These are phyloP conservation scores for Synchiropus splendidus DNA, from an alignment of 2,113 vertebrate species.

Conservation along the genomic window DNA sequence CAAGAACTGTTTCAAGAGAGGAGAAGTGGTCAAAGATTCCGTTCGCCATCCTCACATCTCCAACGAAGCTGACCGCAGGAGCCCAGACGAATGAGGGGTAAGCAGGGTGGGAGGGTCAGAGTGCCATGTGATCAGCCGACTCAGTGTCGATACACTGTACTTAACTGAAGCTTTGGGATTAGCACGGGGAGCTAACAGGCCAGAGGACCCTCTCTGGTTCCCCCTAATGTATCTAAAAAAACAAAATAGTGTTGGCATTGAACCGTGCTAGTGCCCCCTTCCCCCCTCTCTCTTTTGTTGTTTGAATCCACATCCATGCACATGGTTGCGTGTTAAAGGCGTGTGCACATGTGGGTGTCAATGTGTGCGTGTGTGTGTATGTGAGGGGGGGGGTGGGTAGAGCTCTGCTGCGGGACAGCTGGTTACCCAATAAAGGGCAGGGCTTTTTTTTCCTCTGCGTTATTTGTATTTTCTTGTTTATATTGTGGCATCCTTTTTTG, in stretches of 20 bases:
- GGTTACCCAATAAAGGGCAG: constrained; percentile 54
- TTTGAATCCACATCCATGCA: constrained; percentile 28
- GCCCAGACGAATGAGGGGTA: constrained; percentile 3
- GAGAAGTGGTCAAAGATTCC: constrained; percentile 23
- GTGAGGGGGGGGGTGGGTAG: constrained; percentile 36
- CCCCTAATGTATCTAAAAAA: constrained; percentile 22
- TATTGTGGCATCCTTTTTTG: constrained; percentile 54
- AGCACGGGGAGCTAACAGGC: constrained; percentile 55
- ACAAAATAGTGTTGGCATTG: constrained; percentile 51
- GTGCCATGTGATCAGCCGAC: constrained; percentile 26
- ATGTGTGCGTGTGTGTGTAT: constrained; percentile 14
- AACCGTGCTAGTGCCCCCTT: constrained; percentile 37
- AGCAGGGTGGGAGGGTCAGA: constrained; percentile 2
- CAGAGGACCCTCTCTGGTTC: constrained; percentile 28
- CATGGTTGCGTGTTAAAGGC: constrained; percentile 18
- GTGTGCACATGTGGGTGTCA: constrained; percentile 7
- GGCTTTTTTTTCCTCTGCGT: constrained; percentile 53
- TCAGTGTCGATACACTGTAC: constrained; percentile 31
- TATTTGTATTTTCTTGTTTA: constrained; percentile 53
- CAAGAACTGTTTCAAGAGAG: constrained; percentile 15
- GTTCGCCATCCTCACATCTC: constrained; percentile 27
- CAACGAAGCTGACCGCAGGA: constrained; percentile 26
- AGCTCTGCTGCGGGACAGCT: constrained; percentile 73
- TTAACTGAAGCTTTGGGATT: constrained; percentile 35
- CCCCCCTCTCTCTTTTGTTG: constrained; percentile 26